phyloP scores from a whole-genome alignment of 2,797 vertebrate genomes.

The Buceros bicornis region DNA sequence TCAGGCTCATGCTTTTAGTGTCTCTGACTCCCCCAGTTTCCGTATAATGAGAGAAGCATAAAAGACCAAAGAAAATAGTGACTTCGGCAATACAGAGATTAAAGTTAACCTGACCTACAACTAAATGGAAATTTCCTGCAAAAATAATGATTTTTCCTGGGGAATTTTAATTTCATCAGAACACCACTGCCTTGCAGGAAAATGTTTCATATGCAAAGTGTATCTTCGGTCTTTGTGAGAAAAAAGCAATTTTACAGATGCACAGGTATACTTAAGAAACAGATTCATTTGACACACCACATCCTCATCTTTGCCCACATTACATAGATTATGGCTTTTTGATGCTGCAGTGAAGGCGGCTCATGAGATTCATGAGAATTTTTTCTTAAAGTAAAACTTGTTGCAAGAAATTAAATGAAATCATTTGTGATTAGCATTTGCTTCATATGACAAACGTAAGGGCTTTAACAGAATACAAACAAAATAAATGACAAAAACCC shows the following conservation, averaged over 20 bases:
- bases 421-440: not conserved
- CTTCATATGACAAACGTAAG: not conserved
- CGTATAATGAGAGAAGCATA: not conserved
- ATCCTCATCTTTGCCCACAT: not conserved
- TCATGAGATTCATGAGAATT: not conserved
- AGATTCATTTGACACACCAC: not conserved
- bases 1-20: not conserved
- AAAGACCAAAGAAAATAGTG: not conserved
- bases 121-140: not conserved
- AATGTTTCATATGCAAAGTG: not conserved
- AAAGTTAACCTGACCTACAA: not conserved
- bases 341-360: not conserved
- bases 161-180: conserved; percentile 3
- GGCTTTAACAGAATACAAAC: not conserved
- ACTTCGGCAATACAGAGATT: not conserved
- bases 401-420: not conserved
- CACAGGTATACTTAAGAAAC: not conserved
- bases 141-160: not conserved
- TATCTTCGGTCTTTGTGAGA: not conserved
- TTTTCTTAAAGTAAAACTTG: not conserved
- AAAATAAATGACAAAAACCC: not conserved
- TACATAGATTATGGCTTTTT: not conserved
- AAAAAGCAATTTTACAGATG: not conserved
- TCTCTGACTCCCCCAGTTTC: not conserved
- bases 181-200: not conserved